phyloP scores from a whole-genome alignment of 1,140 invertebrate genomes.

The Drosophila ficusphila region DNA sequence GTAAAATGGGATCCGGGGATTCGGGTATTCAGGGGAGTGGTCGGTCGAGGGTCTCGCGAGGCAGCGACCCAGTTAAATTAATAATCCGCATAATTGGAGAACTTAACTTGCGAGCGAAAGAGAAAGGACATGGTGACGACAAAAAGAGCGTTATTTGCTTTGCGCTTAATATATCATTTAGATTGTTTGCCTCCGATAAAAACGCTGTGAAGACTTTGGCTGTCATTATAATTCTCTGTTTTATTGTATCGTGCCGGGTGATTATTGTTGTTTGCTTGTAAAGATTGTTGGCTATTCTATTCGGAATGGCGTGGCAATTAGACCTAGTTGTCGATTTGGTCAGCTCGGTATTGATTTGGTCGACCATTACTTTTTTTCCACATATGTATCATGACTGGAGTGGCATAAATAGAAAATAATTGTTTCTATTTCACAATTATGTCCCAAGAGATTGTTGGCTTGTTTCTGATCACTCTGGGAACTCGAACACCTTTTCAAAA shows the following conservation, averaged over 20 bases:
- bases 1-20: neutral
- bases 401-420: constrained; percentile 70
- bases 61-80: constrained; percentile 80
- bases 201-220: constrained; percentile 70
- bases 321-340: constrained; percentile 44
- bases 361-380: constrained; percentile 1
- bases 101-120: constrained; percentile 66
- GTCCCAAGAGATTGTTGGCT: constrained; percentile 36
- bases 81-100: constrained; percentile 84
- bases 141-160: constrained; percentile 83
- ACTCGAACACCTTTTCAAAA: constrained; percentile 50
- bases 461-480: constrained; percentile 52
- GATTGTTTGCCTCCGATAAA: constrained; percentile 80
- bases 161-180: constrained; percentile 84
- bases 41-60: constrained; percentile 4
- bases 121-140: constrained; percentile 60
- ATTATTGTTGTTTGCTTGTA: constrained; percentile 61
- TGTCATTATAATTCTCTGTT: constrained; percentile 71
- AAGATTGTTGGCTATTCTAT: constrained; percentile 36
- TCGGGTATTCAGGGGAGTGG: neutral
- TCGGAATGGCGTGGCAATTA: constrained; percentile 48
- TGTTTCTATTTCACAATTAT: constrained; percentile 69
- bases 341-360: constrained; percentile 32
- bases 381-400: neutral
- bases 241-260: constrained; percentile 39